phyloP scores from a whole-genome alignment of 2,797 vertebrate genomes.

The Vultur gryphus region DNA sequence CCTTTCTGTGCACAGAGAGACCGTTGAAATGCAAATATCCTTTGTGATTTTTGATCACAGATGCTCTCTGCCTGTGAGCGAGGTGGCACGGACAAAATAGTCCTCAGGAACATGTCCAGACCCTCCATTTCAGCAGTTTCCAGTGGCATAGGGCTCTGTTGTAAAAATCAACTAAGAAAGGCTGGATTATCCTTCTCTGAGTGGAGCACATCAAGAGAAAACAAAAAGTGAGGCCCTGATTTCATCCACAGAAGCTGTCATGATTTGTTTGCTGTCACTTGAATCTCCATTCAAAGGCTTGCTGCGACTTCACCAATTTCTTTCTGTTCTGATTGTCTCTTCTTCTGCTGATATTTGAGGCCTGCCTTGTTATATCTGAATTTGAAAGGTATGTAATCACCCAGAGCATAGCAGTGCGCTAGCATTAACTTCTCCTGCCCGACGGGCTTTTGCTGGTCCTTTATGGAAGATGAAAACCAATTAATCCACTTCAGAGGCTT shows the following conservation, averaged over 20 bases:
- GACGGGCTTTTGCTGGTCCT: neutral
- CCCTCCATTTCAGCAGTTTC: neutral
- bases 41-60: neutral
- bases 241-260: conserved; percentile 19
- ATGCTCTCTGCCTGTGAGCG: rapidly evolving
- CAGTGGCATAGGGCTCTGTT: neutral
- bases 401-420: neutral
- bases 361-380: conserved; percentile 36
- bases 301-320: neutral
- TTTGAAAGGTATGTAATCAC: conserved; percentile 30
- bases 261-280: conserved; percentile 46
- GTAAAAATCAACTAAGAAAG: neutral
- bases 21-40: neutral
- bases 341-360: conserved; percentile 30
- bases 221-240: conserved; percentile 17
- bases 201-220: conserved; percentile 21
- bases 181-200: neutral
- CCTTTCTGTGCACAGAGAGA: neutral
- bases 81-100: neutral
- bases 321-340: neutral
- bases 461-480: conserved; percentile 42
- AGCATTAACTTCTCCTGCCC: conserved; percentile 1
- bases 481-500: conserved; percentile 49
- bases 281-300: conserved; percentile 39
- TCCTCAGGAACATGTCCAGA: neutral